phyloP scores from a whole-genome alignment of 1,140 invertebrate genomes.

The Neuroterus valhalla region DNA sequence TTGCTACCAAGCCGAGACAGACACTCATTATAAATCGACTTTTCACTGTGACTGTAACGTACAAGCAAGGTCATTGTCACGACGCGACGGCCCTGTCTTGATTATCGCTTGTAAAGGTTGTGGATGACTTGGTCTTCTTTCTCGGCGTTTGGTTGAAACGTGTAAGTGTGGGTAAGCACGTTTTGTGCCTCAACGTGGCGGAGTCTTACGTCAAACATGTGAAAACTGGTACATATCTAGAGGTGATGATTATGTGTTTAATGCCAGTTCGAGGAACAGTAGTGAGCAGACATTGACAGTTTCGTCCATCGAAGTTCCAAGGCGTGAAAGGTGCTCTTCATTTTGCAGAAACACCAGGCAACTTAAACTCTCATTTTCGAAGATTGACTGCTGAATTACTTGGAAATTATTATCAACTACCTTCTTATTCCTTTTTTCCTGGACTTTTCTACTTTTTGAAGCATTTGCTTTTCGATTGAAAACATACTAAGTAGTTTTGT shows the following conservation, averaged over 20 bases:
- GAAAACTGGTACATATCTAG: neutral
- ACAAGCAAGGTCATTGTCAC: conserved; percentile 51
- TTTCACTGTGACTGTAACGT: conserved; percentile 26
- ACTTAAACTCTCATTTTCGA: too few relatives aligned
- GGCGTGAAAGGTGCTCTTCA: neutral
- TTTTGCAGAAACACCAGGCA: neutral
- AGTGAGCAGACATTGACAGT: neutral
- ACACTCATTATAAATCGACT: conserved; percentile 34
- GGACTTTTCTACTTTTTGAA: too few relatives aligned
- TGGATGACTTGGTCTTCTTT: neutral
- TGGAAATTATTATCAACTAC: too few relatives aligned
- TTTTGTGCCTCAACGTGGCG: neutral
- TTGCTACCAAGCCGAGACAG: neutral
- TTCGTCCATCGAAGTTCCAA: neutral
- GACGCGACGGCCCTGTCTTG: conserved; percentile 36
- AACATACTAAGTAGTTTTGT: too few relatives aligned
- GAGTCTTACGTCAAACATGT: neutral
- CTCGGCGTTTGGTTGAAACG: neutral
- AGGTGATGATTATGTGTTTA: conserved; percentile 1
- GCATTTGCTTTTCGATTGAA: too few relatives aligned
- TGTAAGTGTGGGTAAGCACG: neutral
- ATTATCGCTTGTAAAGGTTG: conserved; percentile 3
- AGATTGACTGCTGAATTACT: too few relatives aligned
- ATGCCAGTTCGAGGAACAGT: neutral
- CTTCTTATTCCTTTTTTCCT: too few relatives aligned